phyloP scores from a whole-genome alignment of 1,140 invertebrate genomes.

The Zaprionus africanus region DNA sequence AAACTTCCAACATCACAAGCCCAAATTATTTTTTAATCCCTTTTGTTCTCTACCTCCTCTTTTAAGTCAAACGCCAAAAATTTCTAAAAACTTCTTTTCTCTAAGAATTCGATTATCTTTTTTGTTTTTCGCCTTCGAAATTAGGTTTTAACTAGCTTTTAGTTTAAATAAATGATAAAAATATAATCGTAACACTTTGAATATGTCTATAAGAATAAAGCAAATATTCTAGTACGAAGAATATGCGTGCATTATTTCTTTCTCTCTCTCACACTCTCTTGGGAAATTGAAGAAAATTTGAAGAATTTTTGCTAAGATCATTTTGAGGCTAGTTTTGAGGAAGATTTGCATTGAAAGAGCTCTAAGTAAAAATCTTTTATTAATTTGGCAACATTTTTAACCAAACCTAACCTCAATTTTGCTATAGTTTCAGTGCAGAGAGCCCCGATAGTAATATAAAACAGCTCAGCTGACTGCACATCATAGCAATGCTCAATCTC shows the following conservation, averaged over 20 bases:
- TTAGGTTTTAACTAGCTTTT: not conserved
- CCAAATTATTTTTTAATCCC: too few relatives aligned
- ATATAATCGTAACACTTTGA: constrained; percentile 3
- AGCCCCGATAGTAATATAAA: not conserved
- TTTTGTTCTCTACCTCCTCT: not conserved
- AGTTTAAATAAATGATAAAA: constrained; percentile 3
- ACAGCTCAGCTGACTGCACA: not conserved
- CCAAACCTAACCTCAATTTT: not conserved
- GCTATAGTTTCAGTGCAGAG: not conserved
- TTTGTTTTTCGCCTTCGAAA: not conserved
- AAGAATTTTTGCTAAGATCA: too few relatives aligned
- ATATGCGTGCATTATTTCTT: not conserved
- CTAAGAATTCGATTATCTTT: not conserved
- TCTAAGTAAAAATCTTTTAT: too few relatives aligned
- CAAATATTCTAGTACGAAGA: not conserved
- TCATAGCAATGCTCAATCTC: too few relatives aligned
- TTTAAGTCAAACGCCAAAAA: not conserved
- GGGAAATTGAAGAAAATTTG: not conserved
- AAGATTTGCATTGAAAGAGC: too few relatives aligned
- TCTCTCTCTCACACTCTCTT: not conserved
- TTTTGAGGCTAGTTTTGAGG: too few relatives aligned
- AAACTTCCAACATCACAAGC: too few relatives aligned
- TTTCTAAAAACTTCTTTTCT: not conserved
- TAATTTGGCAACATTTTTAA: not conserved
- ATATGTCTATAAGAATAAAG: constrained; percentile 3